Conservation (phyloP, 2,888 invertebrate species). For the Argyresthia albistria region DNA sequence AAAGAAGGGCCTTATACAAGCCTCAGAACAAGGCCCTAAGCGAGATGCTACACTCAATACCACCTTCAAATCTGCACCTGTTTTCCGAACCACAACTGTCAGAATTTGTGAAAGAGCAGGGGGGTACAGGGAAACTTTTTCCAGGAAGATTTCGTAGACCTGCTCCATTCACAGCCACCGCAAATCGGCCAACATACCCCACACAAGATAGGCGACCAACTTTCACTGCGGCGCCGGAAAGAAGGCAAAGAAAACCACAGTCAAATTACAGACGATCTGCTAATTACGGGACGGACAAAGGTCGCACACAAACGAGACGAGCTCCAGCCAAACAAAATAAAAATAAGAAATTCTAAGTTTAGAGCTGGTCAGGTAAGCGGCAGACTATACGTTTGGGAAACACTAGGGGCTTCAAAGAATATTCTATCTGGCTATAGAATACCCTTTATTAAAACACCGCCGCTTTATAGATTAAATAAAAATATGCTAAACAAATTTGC, state of each 20-base stretch:
- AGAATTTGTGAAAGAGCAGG: constrained; percentile 13
- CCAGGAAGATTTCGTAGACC: constrained; percentile 1
- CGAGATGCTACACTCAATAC: constrained; percentile 11
- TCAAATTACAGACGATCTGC: not conserved
- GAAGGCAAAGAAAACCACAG: no score
- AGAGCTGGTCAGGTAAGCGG: not conserved
- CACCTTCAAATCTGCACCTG: constrained; percentile 12
- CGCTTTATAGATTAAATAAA: not conserved
- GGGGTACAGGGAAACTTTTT: constrained; percentile 11
- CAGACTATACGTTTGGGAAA: not conserved
- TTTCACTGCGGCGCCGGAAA: no score
- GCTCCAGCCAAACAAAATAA: not conserved
- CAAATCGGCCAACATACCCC: no score
- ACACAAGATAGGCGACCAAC: no score
- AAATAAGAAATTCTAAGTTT: not conserved
- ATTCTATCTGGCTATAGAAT: not conserved
- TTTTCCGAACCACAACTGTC: constrained; percentile 11
- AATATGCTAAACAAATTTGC: not conserved
- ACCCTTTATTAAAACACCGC: not conserved
- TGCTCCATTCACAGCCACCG: no score
- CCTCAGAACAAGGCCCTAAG: constrained; percentile 8
- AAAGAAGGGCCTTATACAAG: constrained; percentile 1
- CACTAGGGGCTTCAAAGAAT: not conserved
- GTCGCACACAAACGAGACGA: not conserved
- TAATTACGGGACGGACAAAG: not conserved